Conservation (phyloP, 2,113 vertebrate genomes). For the Engystomops pustulosus region DNA sequence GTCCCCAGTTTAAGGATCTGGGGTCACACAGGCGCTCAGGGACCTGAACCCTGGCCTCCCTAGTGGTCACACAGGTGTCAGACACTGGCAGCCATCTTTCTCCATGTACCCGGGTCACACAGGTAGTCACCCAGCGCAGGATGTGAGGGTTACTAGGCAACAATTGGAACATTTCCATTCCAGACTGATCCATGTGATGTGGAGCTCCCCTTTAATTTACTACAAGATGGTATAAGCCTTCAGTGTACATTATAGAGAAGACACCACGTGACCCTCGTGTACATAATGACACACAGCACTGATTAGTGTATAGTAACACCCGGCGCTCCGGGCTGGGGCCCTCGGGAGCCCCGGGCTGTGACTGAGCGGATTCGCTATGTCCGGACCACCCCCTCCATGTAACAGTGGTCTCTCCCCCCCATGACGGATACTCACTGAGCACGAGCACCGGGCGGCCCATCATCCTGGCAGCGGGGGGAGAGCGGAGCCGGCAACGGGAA, state of each 20-base stretch:
- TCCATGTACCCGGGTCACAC: background rate
- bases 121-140: background rate
- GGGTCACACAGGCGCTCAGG: no score
- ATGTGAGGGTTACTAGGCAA: background rate
- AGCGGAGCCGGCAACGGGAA: background rate
- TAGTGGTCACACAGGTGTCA: no score
- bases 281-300: background rate
- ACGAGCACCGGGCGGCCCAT: slow-evolving; percentile 91
- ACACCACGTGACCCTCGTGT: background rate
- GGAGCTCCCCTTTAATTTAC: no score
- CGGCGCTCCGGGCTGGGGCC: background rate
- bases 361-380: background rate
- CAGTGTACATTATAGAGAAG: background rate
- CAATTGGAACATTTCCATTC: no score
- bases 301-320: background rate
- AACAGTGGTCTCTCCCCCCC: accelerated
- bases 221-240: no score
- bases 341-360: background rate
- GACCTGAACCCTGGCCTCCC: no score
- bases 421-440: slow-evolving; percentile 80
- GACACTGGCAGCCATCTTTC: background rate
- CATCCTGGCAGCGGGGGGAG: slow-evolving; percentile 72
- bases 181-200: no score
- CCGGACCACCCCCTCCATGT: background rate
- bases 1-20: no score